Evolutionary conservation across 2,113 vertebrate species (phyloP), one percentile per base, ranked within the genome.

Genomic region (Kryptolebias marmoratus): DNA sequence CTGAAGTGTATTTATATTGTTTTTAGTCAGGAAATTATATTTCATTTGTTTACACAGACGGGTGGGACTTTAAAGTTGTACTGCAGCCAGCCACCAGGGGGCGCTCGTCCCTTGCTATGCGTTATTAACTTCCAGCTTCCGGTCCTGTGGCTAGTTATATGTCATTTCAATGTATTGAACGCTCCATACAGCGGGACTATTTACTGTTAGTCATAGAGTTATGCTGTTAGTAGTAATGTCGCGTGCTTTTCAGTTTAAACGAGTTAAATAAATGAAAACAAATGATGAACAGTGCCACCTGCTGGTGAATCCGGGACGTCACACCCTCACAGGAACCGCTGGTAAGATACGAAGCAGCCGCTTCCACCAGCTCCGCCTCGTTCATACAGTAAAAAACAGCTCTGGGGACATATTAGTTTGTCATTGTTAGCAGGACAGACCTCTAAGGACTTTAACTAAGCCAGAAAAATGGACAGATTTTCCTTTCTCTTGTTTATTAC

Each of bases 311-410:
- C 0, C 2, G 64, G 0, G 16, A 3, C 65, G 8, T 11, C 4
- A 11, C 73, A 52, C 63, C 77, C 14, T 59, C 15, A 48, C 55
- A 8, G 55, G 18, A 15, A 4, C 15, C 6, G n/a, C 28, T 4
- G 65, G 65, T 69, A 0, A 92, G 56, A 80, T 10, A 74, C 0
- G 74, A 66, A 2, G 76, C 63, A 1, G 92, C 90, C 0, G 91
- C 87, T 64, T 93, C 85, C 0, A 93, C 66, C 44, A 94, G 86
- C 81, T 94, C 93, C 3, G 53, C 59, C 69, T 94, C 93, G 78
- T 93, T 92, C 93, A 94, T 91, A 27, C 91, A 92, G 68, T 93
- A 93, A 64, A 83, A 79, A 32, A 53, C 68, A 13, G 73, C 56
- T 44, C 93, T 93, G 77, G 0, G 77, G 70, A 80, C 36, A 75